A percentile compares a stretch with the other conserved stretches of the same genome.
phyloP scores from a whole-genome alignment of 2,888 invertebrate genomes.

The Spicauda simplicius region DNA sequence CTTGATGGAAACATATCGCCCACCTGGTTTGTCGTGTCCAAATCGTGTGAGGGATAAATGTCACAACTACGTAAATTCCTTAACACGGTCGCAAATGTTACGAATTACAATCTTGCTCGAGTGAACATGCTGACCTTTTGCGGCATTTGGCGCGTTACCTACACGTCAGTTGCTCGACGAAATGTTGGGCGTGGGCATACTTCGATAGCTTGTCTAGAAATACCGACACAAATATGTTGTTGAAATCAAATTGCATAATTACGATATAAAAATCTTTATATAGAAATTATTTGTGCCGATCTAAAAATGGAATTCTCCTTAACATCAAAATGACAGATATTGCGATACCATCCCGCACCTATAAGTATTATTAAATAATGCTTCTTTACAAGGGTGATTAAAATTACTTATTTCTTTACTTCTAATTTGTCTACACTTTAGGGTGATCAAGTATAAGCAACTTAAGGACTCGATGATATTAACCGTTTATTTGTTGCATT shows the following conservation, averaged over 20 bases:
- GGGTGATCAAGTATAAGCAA: no score
- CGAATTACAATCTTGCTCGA: constrained; percentile 13
- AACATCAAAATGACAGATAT: not conserved
- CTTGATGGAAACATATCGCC: no score
- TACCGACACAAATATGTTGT: constrained; percentile 13
- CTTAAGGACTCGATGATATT: no score
- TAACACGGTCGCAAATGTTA: not conserved
- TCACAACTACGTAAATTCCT: not conserved
- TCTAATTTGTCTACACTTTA: no score
- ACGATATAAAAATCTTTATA: not conserved
- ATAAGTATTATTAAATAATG: no score
- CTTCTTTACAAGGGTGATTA: no score
- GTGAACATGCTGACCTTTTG: constrained; percentile 21
- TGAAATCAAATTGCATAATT: not conserved
- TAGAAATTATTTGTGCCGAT: not conserved
- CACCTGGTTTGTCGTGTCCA: not conserved
- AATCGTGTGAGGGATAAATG: not conserved
- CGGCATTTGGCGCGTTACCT: constrained; percentile 9
- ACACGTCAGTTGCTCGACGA: constrained; percentile 17
- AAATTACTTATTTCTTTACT: no score
- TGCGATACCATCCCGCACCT: no score
- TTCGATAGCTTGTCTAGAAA: constrained; percentile 1
- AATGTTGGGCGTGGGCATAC: constrained; percentile 24
- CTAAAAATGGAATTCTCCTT: not conserved
- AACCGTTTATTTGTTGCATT: no score